Percentiles rank a stretch among this genome's conserved stretches.
Conservation (phyloP, 1,140 invertebrate genomes). For the Stegodyphus mimosarum region DNA sequence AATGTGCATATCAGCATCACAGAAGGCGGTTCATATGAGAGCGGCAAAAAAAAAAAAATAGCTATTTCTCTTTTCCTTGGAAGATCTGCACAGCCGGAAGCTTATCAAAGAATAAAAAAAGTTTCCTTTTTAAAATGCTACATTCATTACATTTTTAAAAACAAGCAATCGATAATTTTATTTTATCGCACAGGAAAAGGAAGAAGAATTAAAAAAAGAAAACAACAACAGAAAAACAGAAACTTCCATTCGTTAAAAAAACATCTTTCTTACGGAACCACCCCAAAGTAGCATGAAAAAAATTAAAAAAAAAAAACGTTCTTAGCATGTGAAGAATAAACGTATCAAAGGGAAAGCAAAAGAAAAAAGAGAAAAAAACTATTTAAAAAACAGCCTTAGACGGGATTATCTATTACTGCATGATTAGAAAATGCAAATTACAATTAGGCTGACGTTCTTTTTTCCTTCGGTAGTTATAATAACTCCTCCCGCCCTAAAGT, state of each 20-base stretch:
- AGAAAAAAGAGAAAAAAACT: constrained; percentile 33
- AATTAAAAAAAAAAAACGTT: constrained; percentile 27
- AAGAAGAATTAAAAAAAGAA: background rate
- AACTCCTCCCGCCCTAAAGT: constrained; percentile 23
- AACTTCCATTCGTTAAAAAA: background rate
- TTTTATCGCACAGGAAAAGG: background rate
- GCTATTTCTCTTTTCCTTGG: background rate
- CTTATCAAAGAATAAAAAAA: background rate
- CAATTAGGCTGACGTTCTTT: constrained; percentile 43
- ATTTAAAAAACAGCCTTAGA: constrained; percentile 51
- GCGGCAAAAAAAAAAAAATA: too few relatives aligned
- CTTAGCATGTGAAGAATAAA: constrained; percentile 23
- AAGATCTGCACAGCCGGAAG: background rate
- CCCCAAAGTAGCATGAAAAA: background rate
- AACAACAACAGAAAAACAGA: background rate
- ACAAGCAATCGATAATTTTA: constrained; percentile 1
- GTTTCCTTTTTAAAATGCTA: background rate
- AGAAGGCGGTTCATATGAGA: too few relatives aligned
- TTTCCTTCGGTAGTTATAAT: constrained; percentile 46
- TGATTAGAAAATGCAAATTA: constrained; percentile 61
- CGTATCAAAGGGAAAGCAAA: background rate
- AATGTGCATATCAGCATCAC: too few relatives aligned
- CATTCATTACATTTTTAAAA: background rate
- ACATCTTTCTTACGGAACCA: background rate
- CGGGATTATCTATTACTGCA: constrained; percentile 59